phyloP scores from a whole-genome alignment of 1,140 invertebrate species.

The Nylanderia fulva region DNA sequence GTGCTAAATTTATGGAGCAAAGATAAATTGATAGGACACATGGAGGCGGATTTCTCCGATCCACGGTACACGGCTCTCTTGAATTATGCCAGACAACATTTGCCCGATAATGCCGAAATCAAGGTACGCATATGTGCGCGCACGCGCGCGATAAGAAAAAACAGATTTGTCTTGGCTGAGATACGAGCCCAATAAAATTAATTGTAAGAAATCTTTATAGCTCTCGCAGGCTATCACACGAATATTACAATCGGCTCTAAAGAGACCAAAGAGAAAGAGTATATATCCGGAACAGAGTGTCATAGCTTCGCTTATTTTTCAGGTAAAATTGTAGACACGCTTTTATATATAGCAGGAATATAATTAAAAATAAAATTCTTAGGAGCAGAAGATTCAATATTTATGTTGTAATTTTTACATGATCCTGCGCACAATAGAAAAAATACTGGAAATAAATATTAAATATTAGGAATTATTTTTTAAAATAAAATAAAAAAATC shows the following conservation, averaged over 20 bases:
- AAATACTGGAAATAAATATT: too few relatives aligned
- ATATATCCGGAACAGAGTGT: slow-evolving; percentile 72
- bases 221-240: slow-evolving; percentile 73
- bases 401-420: too few relatives aligned
- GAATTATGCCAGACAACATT: slow-evolving; percentile 70
- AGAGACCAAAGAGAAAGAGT: slow-evolving; percentile 60
- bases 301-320: slow-evolving; percentile 75
- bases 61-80: slow-evolving; percentile 72
- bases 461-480: too few relatives aligned
- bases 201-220: slow-evolving; percentile 52
- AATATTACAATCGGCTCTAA: slow-evolving; percentile 65
- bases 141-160: neutral
- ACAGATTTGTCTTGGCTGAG: neutral
- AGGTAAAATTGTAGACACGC: slow-evolving; percentile 50
- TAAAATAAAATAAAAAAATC: too few relatives aligned
- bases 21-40: slow-evolving; percentile 73
- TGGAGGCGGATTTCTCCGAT: slow-evolving; percentile 69
- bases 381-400: too few relatives aligned
- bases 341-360: neutral
- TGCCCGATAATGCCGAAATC: slow-evolving; percentile 70
- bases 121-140: slow-evolving; percentile 45
- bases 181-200: neutral
- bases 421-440: too few relatives aligned
- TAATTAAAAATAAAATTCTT: too few relatives aligned
- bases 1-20: slow-evolving; percentile 65